Base-by-base conservation (phyloP, 2,113 vertebrate species). In the Cnemophilus loriae region DNA sequence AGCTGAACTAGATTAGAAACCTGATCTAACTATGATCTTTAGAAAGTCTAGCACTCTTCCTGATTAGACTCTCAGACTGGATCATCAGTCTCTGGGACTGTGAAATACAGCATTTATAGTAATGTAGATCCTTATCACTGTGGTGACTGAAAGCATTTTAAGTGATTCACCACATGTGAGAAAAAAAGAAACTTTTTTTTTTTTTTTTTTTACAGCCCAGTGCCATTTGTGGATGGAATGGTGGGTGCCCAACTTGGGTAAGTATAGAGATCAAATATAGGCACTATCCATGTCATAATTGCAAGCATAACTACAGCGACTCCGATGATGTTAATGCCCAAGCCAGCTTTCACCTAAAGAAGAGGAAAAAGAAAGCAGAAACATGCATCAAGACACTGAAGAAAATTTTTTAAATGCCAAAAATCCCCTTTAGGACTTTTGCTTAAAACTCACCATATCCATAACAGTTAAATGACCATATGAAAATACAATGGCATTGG, bases 401-500 rank as follows among this genome's bases (percentile, higher is more conserved):
- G 13, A 59, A 78, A 88, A 32, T 3, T 15, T 71, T 41, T 21
- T 10, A 80, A 90, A 42, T 55, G 14, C 6, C 53, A 76, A 78
- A 90, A 82, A 53, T 42, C 20, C 23, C 11, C 24, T 59, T 11
- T 33, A 11, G 13, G 13, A 56, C 22, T 83, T 89, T 84, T 87
- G 64, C 20, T 84, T 89, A 63, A 84, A 42, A 97, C 99, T 98
- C 44, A 99, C 99, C 99, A 99, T 99, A 85, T 99, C 99, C 74
- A 98, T 97, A 46, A 98, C 80, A 50, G 30, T 97, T 85, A 99
- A 91, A 96, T 99, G 98, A 33, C 99, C 99, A 21, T 99, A 99
- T 16, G 98, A 98, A 96, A 98, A 99, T 33, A 99, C 99, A 42
- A 99, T 98, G 27, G 99, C 99, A 78, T 99, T 99, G 78, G 99